Conservation (phyloP, 2,797 vertebrate genomes). For the Phataginus tetradactyla region DNA sequence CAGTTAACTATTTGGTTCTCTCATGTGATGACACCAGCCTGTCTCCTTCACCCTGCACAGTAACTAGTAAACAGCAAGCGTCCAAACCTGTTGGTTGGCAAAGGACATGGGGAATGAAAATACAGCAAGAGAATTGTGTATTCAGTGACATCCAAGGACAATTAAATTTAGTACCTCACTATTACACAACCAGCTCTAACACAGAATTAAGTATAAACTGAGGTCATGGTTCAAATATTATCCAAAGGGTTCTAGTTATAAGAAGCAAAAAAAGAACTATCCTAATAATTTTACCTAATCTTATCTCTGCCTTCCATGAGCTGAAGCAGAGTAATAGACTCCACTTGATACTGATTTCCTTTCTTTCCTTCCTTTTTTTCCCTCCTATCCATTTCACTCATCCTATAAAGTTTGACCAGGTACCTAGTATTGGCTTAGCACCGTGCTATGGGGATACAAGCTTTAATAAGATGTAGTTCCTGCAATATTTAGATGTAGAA, state of each 20-base stretch:
- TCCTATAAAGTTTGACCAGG: neutral
- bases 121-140: neutral
- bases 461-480: neutral
- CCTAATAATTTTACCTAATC: neutral
- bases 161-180: neutral
- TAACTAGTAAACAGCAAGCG: neutral
- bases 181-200: neutral
- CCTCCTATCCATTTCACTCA: neutral
- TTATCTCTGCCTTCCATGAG: neutral
- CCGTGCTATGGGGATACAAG: neutral
- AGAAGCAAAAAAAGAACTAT: neutral
- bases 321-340: neutral
- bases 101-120: neutral
- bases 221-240: neutral
- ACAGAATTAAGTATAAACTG: neutral
- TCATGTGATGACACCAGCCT: neutral
- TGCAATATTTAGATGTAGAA: neutral
- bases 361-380: neutral
- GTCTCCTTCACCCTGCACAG: neutral
- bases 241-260: neutral
- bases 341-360: neutral
- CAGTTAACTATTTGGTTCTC: neutral
- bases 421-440: neutral
- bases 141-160: neutral
- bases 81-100: neutral